Base-by-base conservation (phyloP, 2,888 invertebrate species). In the Tupiocoris notatus region DNA sequence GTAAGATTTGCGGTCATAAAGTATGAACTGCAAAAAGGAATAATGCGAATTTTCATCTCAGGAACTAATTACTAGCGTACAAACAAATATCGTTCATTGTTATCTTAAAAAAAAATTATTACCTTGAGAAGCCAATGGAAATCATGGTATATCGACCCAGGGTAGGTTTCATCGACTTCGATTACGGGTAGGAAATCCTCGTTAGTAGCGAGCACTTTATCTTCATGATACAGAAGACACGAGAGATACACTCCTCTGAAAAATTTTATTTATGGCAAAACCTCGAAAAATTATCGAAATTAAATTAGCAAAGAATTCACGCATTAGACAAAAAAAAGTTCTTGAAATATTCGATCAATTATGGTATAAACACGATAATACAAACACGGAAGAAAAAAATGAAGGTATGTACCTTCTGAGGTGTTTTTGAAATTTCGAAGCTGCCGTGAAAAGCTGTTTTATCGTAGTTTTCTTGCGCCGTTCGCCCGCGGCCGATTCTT, bases 51-150 rank as follows among this genome's bases (percentile, higher is more conserved):
- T n/a, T n/a, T n/a, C n/a, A n/a, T n/a, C n/a, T n/a, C n/a, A n/a
- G n/a, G n/a, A n/a, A n/a, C n/a, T n/a, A n/a, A n/a, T n/a, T n/a
- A n/a, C n/a, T n/a, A n/a, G n/a, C n/a, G n/a, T n/a, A n/a, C n/a
- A n/a, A n/a, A n/a, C n/a, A n/a, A n/a, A n/a, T n/a, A n/a, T n/a
- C n/a, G n/a, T n/a, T n/a, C n/a, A n/a, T n/a, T n/a, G n/a, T n/a
- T n/a, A n/a, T n/a, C n/a, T n/a, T n/a, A n/a, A n/a, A n/a, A 54
- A 54, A n/a, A n/a, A 22, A 20, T 21, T 68, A 70, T 17, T 83
- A 92, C 92, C 89, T 96, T 97, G 93, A 98, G 95, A 22, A 98
- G 88, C 98, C 98, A 99, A 84, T 98, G 94, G 84, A 96, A 94
- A 85, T 98, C 98, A 78, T 90, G 91, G 84, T 96, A 92, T 79